These are phyloP conservation scores for Leptopterna dolabrata DNA, from an alignment of 2,888 invertebrate species.

Conservation along the genomic window DNA sequence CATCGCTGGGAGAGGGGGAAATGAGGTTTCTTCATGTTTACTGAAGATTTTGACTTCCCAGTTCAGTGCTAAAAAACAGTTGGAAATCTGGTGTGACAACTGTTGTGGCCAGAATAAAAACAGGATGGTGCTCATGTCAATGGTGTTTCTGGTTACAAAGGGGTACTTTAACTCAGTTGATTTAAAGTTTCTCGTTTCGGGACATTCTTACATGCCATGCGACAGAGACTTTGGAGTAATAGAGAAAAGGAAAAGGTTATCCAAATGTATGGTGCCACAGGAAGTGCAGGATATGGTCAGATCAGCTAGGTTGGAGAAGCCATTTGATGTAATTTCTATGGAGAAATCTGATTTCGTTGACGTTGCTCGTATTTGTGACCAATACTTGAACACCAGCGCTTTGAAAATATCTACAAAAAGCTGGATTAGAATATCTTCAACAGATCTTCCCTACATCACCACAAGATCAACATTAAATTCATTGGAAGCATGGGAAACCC, in stretches of 20 bases:
- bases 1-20: constrained; percentile 42
- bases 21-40: constrained; percentile 34
- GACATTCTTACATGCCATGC: too few relatives aligned
- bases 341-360: not conserved
- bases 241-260: constrained; percentile 56
- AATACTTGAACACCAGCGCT: too few relatives aligned
- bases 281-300: constrained; percentile 8
- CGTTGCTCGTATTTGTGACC: too few relatives aligned
- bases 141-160: constrained; percentile 40
- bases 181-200: constrained; percentile 58
- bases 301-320: not conserved
- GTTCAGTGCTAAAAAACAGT: constrained; percentile 32
- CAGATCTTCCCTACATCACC: not conserved
- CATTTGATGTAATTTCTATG: not conserved
- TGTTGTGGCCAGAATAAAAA: constrained; percentile 63
- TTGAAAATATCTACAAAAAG: too few relatives aligned
- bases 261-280: constrained; percentile 39
- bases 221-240: constrained; percentile 58
- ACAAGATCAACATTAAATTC: not conserved
- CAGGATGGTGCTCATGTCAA: constrained; percentile 63
- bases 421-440: too few relatives aligned
- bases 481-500: not conserved
- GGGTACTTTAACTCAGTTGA: constrained; percentile 53
- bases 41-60: not conserved
- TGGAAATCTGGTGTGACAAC: constrained; percentile 60